Evolutionary conservation across 1,140 invertebrate species (phyloP).

Genomic region (Pogonomyrmex barbatus): DNA sequence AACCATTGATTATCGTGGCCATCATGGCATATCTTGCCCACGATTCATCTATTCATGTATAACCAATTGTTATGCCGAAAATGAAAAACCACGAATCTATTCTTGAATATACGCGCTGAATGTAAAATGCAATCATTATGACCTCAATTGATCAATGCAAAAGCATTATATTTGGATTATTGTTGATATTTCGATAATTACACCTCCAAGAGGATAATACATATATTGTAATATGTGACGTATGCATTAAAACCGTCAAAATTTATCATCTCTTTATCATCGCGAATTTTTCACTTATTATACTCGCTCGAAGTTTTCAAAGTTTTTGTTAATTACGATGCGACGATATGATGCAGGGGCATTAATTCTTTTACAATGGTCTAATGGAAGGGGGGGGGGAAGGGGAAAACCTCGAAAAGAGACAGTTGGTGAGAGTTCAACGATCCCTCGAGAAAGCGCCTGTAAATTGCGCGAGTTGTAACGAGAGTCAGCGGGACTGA

Average conservation of each 20-base stretch:
- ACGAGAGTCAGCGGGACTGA: conserved; percentile 70
- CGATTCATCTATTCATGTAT: conserved; percentile 16
- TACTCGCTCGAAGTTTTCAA: background rate
- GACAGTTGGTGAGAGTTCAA: conserved; percentile 56
- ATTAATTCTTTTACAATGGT: background rate
- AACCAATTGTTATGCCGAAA: conserved; percentile 36
- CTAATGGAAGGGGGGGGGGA: background rate
- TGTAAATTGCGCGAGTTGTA: conserved; percentile 68
- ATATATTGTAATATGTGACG: background rate
- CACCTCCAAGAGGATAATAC: background rate
- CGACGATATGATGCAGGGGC: background rate
- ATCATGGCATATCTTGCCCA: conserved; percentile 35
- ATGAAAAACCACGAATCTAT: conserved; percentile 43
- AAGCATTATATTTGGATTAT: background rate
- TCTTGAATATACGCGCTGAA: background rate
- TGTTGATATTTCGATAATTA: conserved; percentile 7
- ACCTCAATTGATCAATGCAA: background rate
- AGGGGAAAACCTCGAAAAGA: conserved; percentile 22
- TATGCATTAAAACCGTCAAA: background rate
- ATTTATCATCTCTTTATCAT: background rate
- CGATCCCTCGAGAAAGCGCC: conserved; percentile 58
- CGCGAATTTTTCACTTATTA: background rate
- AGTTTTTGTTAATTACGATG: background rate
- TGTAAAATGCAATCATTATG: background rate
- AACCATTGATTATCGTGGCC: conserved; percentile 49